Percentiles rank a stretch among this genome's conserved stretches.
Conservation (phyloP, 1,140 invertebrate genomes). For the Bombus soroeensis region DNA sequence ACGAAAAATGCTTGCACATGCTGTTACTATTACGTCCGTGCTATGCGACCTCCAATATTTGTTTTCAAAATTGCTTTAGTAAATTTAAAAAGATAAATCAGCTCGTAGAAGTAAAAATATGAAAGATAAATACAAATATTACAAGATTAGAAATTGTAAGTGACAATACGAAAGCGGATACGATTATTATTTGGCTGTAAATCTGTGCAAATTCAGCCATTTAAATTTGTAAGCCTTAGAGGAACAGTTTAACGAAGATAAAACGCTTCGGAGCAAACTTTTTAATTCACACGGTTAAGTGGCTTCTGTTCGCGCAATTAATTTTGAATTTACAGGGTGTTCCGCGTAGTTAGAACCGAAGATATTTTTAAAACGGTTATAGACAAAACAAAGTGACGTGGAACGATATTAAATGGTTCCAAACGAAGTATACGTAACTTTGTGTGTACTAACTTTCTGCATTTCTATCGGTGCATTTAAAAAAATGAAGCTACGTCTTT, state of each 20-base stretch:
- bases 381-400: not conserved
- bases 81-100: not conserved
- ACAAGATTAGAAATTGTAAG: too few relatives aligned
- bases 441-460: not conserved
- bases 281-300: not conserved
- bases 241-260: too few relatives aligned
- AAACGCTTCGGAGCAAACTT: too few relatives aligned
- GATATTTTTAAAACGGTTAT: not conserved
- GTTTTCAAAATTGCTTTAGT: not conserved
- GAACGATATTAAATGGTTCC: not conserved
- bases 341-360: not conserved
- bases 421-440: not conserved
- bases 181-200: too few relatives aligned
- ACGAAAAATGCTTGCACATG: not conserved
- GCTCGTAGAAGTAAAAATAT: too few relatives aligned
- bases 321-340: not conserved
- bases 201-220: too few relatives aligned
- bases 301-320: not conserved
- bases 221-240: too few relatives aligned
- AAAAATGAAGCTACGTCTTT: not conserved
- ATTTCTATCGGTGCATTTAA: not conserved
- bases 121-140: too few relatives aligned
- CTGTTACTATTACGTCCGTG: not conserved
- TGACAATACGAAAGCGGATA: too few relatives aligned
- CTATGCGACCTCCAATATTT: not conserved